A percentile compares a stretch with the other conserved stretches of the same genome.
These are phyloP conservation scores for Nixonia krombeini DNA, from an alignment of 1,140 invertebrate genomes.

Conservation along the genomic window DNA sequence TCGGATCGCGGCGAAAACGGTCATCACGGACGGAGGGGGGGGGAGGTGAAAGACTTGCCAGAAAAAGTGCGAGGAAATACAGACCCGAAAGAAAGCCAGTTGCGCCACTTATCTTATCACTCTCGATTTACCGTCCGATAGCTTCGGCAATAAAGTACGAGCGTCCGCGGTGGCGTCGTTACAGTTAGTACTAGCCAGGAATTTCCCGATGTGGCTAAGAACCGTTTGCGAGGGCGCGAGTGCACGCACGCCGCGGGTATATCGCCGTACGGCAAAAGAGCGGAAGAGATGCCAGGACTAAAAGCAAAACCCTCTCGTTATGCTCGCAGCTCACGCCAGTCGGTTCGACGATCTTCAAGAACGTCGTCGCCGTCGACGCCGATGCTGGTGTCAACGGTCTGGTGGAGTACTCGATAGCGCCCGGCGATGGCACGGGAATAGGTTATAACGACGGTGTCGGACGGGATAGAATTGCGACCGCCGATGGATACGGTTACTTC, in stretches of 20 bases:
- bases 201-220: not conserved
- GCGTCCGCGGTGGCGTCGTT: no score
- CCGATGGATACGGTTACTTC: constrained; percentile 87
- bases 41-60: no score
- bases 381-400: constrained; percentile 90
- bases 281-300: no score
- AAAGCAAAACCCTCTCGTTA: constrained; percentile 30
- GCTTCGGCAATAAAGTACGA: no score
- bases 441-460: constrained; percentile 75
- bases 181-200: constrained; percentile 2
- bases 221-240: constrained; percentile 1
- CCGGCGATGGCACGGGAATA: constrained; percentile 71
- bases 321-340: constrained; percentile 84
- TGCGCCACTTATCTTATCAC: no score
- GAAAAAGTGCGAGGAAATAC: no score
- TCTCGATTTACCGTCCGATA: not conserved
- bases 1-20: no score
- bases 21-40: no score
- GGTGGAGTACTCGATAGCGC: constrained; percentile 83
- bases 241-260: no score
- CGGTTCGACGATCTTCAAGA: constrained; percentile 88
- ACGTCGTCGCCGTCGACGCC: constrained; percentile 85
- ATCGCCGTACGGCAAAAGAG: no score
- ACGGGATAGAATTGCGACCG: constrained; percentile 74
- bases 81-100: no score